phyloP scores from a whole-genome alignment of 2,113 vertebrate genomes.

The Cromileptes altivelis region DNA sequence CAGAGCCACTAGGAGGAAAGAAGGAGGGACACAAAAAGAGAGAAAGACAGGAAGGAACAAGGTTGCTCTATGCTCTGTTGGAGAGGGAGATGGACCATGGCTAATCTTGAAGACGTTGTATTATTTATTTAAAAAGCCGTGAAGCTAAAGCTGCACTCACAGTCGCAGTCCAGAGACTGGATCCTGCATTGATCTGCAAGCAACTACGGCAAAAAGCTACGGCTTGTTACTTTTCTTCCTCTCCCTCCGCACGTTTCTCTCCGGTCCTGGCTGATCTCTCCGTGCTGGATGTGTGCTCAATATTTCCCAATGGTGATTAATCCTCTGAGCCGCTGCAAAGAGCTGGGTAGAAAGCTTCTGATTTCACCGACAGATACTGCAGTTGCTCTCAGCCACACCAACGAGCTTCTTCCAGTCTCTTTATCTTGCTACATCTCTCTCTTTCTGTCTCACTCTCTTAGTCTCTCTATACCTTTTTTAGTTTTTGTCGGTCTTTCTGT shows the following conservation, averaged over 20 bases:
- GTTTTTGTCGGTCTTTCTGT: slow-evolving; percentile 19
- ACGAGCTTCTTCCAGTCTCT: slow-evolving; percentile 49
- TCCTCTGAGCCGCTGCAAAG: slow-evolving; percentile 71
- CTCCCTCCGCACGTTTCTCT: slow-evolving; percentile 52
- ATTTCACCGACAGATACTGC: slow-evolving; percentile 78
- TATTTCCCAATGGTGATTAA: slow-evolving; percentile 84
- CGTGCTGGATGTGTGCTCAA: slow-evolving; percentile 78
- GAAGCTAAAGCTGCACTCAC: slow-evolving; percentile 78
- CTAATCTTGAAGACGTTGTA: slow-evolving; percentile 83
- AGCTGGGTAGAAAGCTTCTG: slow-evolving; percentile 71
- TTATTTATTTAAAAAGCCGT: slow-evolving; percentile 87
- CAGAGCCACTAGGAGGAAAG: slow-evolving; percentile 52
- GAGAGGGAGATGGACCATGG: slow-evolving; percentile 80
- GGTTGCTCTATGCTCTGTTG: slow-evolving; percentile 66
- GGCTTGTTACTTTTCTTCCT: slow-evolving; percentile 62
- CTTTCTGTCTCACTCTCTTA: slow-evolving; percentile 25
- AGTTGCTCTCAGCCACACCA: slow-evolving; percentile 66
- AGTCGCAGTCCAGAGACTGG: slow-evolving; percentile 70
- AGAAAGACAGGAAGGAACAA: slow-evolving; percentile 59
- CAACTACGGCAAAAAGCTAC: slow-evolving; percentile 66
- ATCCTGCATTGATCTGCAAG: slow-evolving; percentile 72
- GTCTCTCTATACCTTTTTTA: background rate
- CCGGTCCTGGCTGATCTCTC: slow-evolving; percentile 63
- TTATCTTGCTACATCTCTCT: slow-evolving; percentile 28
- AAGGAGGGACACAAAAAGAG: slow-evolving; percentile 60